Base-by-base conservation (phyloP, 2,113 vertebrate genomes). In the Brachirus orientalis region DNA sequence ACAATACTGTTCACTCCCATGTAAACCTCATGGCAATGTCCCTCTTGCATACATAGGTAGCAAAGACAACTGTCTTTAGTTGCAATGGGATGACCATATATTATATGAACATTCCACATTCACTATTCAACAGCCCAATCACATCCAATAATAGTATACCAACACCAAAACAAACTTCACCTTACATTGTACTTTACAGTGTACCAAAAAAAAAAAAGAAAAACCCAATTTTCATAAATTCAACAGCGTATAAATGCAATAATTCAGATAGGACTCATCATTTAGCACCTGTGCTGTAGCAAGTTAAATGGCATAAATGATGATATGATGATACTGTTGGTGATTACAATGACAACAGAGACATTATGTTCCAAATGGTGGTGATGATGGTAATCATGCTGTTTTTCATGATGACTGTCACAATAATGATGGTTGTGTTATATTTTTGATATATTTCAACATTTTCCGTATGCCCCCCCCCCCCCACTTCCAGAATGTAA, bases 241-340 rank as follows among this genome's bases (percentile, higher is more conserved):
- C 83, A 92, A 93, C 90, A 91, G 93, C 92, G 93, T 94, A 93
- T 94, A 90, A 93, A 93, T 94, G 93, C 93, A 94, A 94, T 94
- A 94, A 94, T 92, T 91, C 90, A 83, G 85, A 80, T 92, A 92
- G 90, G 80, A 90, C 75, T 90, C 82, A 77, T 92, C 81, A 86
- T 92, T 92, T 90, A 90, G 90, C 82, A 89, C 84, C 83, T 62
- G 84, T 89, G 81, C 83, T 85, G 87, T 90, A 90, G 88, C 81
- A 87, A 83, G 80, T 85, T 75, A 76, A 88, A 83, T 72, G 69
- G 77, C 72, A 75, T 86, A 62, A 64, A 72, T 72, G 59, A 80
- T 82, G 62, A 64, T 75, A 62, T 71, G 53, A 59, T 63, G 36
- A 54, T 66, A 45, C 22, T 61, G 52, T 66, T 74, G 72, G 52